Percentiles rank a stretch among this genome's conserved stretches.
Conservation (phyloP, 2,888 invertebrate species). For the Folsomia manolachei region DNA sequence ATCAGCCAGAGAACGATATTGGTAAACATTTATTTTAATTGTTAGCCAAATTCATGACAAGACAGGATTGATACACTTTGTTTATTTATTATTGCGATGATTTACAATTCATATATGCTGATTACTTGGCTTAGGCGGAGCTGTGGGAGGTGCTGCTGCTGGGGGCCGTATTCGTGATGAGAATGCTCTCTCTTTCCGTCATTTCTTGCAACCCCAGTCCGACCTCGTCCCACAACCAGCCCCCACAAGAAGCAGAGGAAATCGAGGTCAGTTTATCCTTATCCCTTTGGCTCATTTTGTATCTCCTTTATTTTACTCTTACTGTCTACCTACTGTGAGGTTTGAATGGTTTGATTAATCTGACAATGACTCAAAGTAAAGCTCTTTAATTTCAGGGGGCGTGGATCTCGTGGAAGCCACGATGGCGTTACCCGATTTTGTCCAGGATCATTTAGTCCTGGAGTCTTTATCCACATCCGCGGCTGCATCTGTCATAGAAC, state of each 20-base stretch:
- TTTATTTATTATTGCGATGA: background rate
- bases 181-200: conserved; percentile 80
- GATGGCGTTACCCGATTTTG: conserved; percentile 72
- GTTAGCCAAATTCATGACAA: background rate
- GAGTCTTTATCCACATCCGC: conserved; percentile 55
- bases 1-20: conserved; percentile 20
- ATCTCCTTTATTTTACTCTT: background rate
- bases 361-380: too few species aligned
- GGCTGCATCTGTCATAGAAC: conserved; percentile 26
- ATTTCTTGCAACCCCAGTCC: conserved; percentile 61
- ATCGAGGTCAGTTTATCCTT: conserved; percentile 29
- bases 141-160: conserved; percentile 53
- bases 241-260: conserved; percentile 34
- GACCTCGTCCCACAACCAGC: conserved; percentile 44
- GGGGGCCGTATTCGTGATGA: conserved; percentile 64
- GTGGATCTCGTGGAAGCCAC: conserved; percentile 47
- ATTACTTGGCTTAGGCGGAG: background rate
- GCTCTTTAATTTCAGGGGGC: conserved; percentile 32
- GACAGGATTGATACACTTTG: background rate
- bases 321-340: background rate
- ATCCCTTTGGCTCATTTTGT: background rate
- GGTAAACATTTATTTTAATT: conserved; percentile 1
- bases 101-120: background rate
- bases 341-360: background rate
- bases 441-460: conserved; percentile 81